Evolutionary conservation across 2,113 vertebrate species (phyloP).

Genomic region (Felis chaus): DNA sequence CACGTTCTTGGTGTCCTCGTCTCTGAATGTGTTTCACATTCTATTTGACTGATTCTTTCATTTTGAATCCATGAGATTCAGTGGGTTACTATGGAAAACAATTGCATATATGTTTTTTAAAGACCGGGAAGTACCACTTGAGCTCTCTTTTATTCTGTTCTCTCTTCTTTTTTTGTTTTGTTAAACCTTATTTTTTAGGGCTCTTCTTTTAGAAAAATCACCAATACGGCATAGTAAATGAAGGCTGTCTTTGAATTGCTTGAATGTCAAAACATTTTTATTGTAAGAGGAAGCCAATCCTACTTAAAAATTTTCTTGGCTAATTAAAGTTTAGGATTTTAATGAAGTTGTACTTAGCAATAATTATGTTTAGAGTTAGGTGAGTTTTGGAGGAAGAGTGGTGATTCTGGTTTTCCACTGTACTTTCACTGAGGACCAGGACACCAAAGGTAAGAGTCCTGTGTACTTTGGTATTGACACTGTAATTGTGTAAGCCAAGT

Average conservation of each 20-base stretch:
- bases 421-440: not conserved
- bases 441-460: not conserved
- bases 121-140: not conserved
- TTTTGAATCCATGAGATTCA: not conserved
- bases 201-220: conserved; percentile 9
- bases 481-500: not conserved
- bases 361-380: not conserved
- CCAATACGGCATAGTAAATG: not conserved
- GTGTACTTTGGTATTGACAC: not conserved
- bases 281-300: conserved; percentile 14
- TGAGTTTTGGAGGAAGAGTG: not conserved
- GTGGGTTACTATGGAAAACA: not conserved
- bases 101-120: not conserved
- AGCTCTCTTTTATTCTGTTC: not conserved
- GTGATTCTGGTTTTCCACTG: not conserved
- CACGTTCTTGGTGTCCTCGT: not conserved
- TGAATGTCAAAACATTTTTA: not conserved
- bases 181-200: not conserved
- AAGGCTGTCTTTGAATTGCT: conserved; percentile 28
- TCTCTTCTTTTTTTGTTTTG: not conserved
- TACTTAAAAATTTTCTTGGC: not conserved
- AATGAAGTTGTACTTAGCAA: not conserved
- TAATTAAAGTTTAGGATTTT: conserved; percentile 30
- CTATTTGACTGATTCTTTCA: not conserved
- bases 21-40: not conserved